These are phyloP conservation scores for Clavelina lepadiformis DNA, from an alignment of 23 tunicate genomes.

Conservation along the genomic window DNA sequence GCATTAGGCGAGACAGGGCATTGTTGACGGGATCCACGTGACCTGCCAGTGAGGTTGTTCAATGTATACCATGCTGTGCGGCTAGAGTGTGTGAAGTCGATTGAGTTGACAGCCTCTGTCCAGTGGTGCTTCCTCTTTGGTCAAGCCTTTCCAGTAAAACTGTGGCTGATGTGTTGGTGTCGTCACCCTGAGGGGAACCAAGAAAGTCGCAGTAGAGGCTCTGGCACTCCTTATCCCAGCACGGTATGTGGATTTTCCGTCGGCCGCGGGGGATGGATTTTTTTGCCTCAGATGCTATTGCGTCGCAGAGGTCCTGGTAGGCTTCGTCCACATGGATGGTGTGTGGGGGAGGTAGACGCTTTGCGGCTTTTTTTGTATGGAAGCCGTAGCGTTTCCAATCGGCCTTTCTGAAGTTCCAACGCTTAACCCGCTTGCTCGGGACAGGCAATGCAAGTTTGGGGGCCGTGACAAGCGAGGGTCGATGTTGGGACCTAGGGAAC, in stretches of 20 bases:
- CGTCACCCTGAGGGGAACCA: background rate
- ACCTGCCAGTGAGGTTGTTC: slow-evolving; percentile 10
- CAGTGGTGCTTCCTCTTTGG: slow-evolving; percentile 4
- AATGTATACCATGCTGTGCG: slow-evolving; percentile 5
- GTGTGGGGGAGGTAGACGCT: background rate
- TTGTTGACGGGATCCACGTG: background rate
- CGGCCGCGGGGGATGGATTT: background rate
- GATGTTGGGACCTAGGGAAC: too few relatives aligned
- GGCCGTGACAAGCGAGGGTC: background rate
- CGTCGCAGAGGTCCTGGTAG: slow-evolving; percentile 1
- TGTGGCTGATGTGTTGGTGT: background rate
- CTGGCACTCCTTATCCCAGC: background rate
- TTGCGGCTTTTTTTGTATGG: background rate
- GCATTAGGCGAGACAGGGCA: slow-evolving; percentile 5
- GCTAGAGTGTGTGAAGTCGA: slow-evolving; percentile 8
- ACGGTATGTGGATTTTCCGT: background rate
- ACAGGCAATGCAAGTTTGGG: background rate
- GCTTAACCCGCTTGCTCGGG: slow-evolving; percentile 9
- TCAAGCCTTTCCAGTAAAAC: slow-evolving; percentile 3
- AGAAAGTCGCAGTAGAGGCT: background rate
- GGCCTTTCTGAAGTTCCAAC: slow-evolving; percentile 7
- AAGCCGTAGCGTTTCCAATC: background rate
- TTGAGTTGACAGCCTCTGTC: background rate
- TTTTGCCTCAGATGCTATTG: background rate
- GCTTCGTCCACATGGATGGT: background rate